These are phyloP conservation scores for Gopherus evgoodei DNA, from an alignment of 2,113 vertebrate genomes.

Conservation along the genomic window DNA sequence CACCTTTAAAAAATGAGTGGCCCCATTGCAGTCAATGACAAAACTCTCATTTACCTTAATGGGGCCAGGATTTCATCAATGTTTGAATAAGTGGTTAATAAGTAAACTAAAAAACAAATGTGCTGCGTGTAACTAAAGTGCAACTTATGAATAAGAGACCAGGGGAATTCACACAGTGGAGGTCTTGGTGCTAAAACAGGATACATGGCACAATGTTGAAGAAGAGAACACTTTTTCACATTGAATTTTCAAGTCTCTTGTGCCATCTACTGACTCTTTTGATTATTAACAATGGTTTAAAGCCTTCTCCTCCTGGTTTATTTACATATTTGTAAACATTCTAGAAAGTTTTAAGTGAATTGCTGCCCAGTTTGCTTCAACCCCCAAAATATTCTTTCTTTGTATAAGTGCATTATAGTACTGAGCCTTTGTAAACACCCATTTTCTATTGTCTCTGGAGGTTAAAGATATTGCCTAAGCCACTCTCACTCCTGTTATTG, in stretches of 20 bases:
- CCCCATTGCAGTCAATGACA: constrained; percentile 9
- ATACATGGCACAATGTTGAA: neutral
- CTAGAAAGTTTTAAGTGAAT: constrained; percentile 25
- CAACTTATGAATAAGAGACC: constrained; percentile 44
- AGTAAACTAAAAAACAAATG: constrained; percentile 56
- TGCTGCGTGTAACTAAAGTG: constrained; percentile 10
- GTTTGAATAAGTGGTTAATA: constrained; percentile 58
- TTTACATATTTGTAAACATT: constrained; percentile 9
- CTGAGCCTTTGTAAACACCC: neutral
- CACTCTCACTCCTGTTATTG: constrained; percentile 46
- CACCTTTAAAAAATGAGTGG: neutral
- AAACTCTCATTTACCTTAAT: neutral
- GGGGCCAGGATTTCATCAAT: constrained; percentile 56
- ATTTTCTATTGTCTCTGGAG: neutral
- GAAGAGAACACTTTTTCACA: neutral
- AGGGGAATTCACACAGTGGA: constrained; percentile 41
- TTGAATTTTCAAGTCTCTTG: constrained; percentile 52
- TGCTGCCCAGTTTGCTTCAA: constrained; percentile 1
- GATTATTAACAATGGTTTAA: constrained; percentile 3
- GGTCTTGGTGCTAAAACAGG: constrained; percentile 13
- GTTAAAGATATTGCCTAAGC: constrained; percentile 3
- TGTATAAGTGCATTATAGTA: neutral
- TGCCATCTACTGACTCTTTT: constrained; percentile 80
- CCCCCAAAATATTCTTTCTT: constrained; percentile 8
- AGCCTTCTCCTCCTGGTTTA: neutral